phyloP scores from a whole-genome alignment of 2,113 vertebrate species.

The Poeciliopsis retropinna region DNA sequence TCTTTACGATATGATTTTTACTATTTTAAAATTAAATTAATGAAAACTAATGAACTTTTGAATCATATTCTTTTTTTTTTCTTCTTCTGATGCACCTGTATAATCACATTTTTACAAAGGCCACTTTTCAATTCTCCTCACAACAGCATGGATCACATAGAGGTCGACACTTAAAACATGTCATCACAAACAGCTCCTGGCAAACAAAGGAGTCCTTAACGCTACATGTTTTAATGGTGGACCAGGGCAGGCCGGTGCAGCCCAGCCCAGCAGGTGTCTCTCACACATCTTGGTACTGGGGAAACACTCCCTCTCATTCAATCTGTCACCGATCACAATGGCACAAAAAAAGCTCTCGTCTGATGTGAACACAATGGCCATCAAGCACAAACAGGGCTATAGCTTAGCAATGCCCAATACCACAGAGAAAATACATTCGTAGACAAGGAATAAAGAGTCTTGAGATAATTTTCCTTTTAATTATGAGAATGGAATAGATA shows the following conservation, averaged over 20 bases:
- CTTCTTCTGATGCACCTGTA: neutral
- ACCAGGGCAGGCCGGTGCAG: conserved; percentile 84
- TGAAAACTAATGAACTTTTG: neutral
- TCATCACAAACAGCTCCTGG: conserved; percentile 86
- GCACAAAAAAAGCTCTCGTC: conserved; percentile 81
- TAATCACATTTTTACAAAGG: conserved; percentile 31
- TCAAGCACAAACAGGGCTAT: conserved; percentile 75
- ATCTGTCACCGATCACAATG: conserved; percentile 91
- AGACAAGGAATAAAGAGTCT: conserved; percentile 58
- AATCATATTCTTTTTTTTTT: neutral
- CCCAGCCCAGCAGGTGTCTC: conserved; percentile 93
- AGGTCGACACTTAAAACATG: conserved; percentile 90
- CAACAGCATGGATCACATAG: conserved; percentile 86
- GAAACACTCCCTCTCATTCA: conserved; percentile 90
- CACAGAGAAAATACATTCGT: conserved; percentile 79
- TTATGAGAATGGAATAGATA: neutral
- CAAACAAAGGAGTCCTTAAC: conserved; percentile 86
- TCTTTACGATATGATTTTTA: too few species aligned
- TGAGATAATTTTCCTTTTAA: conserved; percentile 2
- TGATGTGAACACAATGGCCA: conserved; percentile 84
- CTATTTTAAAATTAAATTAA: neutral
- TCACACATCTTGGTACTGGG: conserved; percentile 88
- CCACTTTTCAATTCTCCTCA: conserved; percentile 66
- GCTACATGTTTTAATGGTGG: conserved; percentile 84
- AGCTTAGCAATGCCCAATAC: conserved; percentile 64